These are phyloP conservation scores for Archaeoteleia sp. DNA, from an alignment of 2,888 invertebrate genomes.

Conservation along the genomic window DNA sequence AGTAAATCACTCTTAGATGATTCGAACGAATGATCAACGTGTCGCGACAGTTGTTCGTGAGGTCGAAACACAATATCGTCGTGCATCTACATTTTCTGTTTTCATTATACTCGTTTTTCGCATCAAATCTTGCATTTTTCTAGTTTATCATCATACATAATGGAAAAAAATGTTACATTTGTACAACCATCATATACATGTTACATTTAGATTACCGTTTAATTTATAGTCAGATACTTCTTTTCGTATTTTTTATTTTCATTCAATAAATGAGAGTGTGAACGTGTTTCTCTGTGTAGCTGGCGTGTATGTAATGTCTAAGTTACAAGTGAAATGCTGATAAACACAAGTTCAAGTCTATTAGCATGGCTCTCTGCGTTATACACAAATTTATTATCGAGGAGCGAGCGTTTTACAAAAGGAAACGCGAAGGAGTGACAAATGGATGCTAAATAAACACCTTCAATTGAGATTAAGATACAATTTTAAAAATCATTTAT, in stretches of 20 bases:
- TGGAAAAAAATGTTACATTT: slow-evolving; percentile 76
- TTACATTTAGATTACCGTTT: slow-evolving; percentile 73
- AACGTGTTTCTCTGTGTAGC: slow-evolving; percentile 49
- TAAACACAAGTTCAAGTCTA: slow-evolving; percentile 61
- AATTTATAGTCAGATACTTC: slow-evolving; percentile 68
- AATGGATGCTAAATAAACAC: no score
- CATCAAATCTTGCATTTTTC: slow-evolving; percentile 58
- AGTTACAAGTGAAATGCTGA: slow-evolving; percentile 65
- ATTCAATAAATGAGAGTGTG: slow-evolving; percentile 26
- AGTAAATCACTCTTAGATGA: slow-evolving; percentile 73
- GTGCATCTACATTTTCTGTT: slow-evolving; percentile 60
- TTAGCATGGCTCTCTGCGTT: slow-evolving; percentile 60
- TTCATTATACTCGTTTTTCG: slow-evolving; percentile 56
- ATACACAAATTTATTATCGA: slow-evolving; percentile 34
- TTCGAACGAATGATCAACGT: slow-evolving; percentile 62
- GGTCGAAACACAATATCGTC: slow-evolving; percentile 58
- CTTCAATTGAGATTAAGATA: no score
- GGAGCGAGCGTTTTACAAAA: slow-evolving; percentile 8
- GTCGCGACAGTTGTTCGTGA: slow-evolving; percentile 21
- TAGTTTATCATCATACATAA: slow-evolving; percentile 69
- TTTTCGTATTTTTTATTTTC: slow-evolving; percentile 50
- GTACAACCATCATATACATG: slow-evolving; percentile 76
- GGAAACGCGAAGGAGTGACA: no score
- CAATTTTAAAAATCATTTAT: slow-evolving; percentile 1
- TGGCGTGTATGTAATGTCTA: slow-evolving; percentile 60